Evolutionary conservation across 2,113 vertebrate species (phyloP).

Genomic region (Hyaena hyaena): DNA sequence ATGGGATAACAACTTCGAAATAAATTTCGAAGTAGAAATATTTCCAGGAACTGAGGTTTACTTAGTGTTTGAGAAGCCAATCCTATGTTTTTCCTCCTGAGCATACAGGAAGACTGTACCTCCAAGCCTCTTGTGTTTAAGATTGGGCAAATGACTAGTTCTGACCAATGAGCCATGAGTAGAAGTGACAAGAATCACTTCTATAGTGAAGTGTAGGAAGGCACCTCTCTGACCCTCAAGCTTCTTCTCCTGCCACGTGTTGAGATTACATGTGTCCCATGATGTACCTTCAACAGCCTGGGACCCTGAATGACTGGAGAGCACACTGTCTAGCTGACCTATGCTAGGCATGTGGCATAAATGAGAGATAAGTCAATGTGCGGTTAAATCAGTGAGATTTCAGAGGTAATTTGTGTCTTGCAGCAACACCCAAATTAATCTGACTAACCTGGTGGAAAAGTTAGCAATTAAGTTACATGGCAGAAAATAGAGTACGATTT

Average conservation of each 20-base stretch:
- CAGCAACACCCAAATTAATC: background rate
- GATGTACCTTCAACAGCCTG: background rate
- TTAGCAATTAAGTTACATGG: slow-evolving; percentile 3
- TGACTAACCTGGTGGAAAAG: background rate
- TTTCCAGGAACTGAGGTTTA: background rate
- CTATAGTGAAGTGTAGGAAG: background rate
- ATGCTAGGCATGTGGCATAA: background rate
- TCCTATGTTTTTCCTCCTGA: background rate
- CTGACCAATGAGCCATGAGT: background rate
- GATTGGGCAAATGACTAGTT: background rate
- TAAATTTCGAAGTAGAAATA: background rate
- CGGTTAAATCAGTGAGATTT: background rate
- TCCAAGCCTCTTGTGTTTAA: background rate
- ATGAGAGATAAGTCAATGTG: background rate
- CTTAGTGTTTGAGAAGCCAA: background rate
- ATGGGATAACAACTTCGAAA: background rate
- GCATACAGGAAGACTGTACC: background rate
- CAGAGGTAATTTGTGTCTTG: background rate
- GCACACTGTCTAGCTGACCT: background rate
- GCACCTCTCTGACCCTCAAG: background rate
- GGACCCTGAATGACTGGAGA: background rate
- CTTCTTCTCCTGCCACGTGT: background rate
- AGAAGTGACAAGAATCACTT: background rate
- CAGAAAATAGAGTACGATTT: background rate
- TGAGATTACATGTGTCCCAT: background rate